A percentile compares a stretch with the other conserved stretches of the same genome.
Evolutionary conservation across 2,113 vertebrate genomes (phyloP).

Genomic region (Protobothrops mucrosquamatus): DNA sequence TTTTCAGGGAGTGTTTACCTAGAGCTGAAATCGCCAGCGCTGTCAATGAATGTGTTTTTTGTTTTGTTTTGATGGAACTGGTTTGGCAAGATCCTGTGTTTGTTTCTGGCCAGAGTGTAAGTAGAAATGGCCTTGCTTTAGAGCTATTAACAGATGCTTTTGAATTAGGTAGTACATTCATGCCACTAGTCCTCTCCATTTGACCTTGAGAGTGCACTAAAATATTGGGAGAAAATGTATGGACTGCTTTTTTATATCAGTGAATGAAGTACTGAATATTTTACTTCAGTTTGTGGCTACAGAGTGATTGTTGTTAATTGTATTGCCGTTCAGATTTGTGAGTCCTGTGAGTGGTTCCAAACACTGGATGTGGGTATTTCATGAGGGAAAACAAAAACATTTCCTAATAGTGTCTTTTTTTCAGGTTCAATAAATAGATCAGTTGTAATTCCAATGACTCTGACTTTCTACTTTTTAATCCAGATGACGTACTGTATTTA

Average conservation of each 20-base stretch:
- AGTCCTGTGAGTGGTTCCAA: not conserved
- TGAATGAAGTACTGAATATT: not conserved
- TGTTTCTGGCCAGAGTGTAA: constrained; percentile 13
- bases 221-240: not conserved
- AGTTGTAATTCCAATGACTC: not conserved
- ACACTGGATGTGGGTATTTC: not conserved
- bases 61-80: fast-evolving
- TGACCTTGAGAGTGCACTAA: not conserved
- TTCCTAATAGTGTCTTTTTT: not conserved
- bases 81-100: not conserved
- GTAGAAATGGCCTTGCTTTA: not conserved
- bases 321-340: not conserved
- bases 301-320: not conserved
- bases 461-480: not conserved
- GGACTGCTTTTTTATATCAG: not conserved
- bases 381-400: not conserved
- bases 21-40: not conserved
- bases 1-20: not conserved
- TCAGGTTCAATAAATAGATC: not conserved
- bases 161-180: constrained; percentile 17
- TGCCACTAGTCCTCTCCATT: not conserved
- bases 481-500: not conserved
- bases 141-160: not conserved
- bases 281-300: not conserved
- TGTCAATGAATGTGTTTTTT: not conserved